Evolutionary conservation across 2,113 vertebrate species (phyloP).

Genomic region (Arothron firmamentum): DNA sequence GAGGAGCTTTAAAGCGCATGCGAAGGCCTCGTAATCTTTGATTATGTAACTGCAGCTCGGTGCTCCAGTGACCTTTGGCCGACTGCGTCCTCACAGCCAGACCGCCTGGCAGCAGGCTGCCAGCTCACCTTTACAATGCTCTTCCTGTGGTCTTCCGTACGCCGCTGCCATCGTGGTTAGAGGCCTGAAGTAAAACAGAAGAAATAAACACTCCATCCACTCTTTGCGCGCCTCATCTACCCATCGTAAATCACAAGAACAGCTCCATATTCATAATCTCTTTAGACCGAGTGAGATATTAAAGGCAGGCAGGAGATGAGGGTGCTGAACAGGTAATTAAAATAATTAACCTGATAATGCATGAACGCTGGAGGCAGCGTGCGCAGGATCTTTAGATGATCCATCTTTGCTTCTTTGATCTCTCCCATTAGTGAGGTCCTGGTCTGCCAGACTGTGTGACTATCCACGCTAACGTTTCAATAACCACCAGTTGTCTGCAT

Average conservation of each 20-base stretch:
- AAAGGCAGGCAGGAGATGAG: conserved; percentile 51
- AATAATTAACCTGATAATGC: conserved; percentile 45
- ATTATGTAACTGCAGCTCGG: conserved; percentile 38
- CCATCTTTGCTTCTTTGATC: conserved; percentile 52
- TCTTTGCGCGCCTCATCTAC: not conserved
- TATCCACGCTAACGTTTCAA: conserved; percentile 42
- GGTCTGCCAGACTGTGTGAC: conserved; percentile 27
- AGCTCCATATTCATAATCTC: conserved; percentile 13
- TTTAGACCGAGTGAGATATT: conserved; percentile 28
- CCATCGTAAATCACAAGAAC: no score
- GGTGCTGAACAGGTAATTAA: conserved; percentile 52
- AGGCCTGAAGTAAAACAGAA: conserved; percentile 3
- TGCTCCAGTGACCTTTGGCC: conserved; percentile 46
- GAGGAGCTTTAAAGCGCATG: not conserved
- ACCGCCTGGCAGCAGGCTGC: conserved; percentile 35
- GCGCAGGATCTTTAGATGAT: conserved; percentile 43
- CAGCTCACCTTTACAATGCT: conserved; percentile 12
- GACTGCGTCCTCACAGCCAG: conserved; percentile 19
- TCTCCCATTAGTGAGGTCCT: conserved; percentile 29
- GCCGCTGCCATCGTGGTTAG: conserved; percentile 41
- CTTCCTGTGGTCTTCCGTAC: conserved; percentile 32
- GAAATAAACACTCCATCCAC: not conserved
- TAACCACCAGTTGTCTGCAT: conserved; percentile 40
- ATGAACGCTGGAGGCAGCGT: conserved; percentile 29
- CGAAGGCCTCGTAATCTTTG: conserved; percentile 14